phyloP scores from a whole-genome alignment of 2,888 invertebrate genomes.

The Melieria picta region DNA sequence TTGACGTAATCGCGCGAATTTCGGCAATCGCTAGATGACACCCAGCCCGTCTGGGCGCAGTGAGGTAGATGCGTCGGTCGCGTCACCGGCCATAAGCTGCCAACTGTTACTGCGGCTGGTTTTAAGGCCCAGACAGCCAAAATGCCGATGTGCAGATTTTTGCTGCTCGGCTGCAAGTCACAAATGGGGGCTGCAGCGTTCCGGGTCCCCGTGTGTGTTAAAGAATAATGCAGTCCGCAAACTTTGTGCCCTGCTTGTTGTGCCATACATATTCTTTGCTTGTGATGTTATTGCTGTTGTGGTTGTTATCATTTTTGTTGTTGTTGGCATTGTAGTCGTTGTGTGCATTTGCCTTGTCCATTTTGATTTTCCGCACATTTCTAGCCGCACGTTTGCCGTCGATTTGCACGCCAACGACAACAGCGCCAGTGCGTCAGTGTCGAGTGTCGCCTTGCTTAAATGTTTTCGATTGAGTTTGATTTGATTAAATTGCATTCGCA shows the following conservation, averaged over 20 bases:
- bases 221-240: too few species aligned
- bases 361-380: not conserved
- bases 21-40: too few species aligned
- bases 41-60: too few species aligned
- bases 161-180: too few species aligned
- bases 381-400: conserved; percentile 14
- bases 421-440: not conserved
- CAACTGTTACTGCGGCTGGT: too few species aligned
- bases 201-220: too few species aligned
- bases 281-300: conserved; percentile 19
- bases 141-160: too few species aligned
- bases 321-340: not conserved
- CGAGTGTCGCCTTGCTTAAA: not conserved
- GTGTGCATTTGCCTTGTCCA: not conserved
- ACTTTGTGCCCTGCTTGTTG: too few species aligned
- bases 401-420: not conserved
- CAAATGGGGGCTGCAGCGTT: too few species aligned
- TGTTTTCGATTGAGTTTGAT: conserved; percentile 14
- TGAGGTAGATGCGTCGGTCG: too few species aligned
- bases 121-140: too few species aligned
- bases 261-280: not conserved
- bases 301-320: conserved; percentile 7
- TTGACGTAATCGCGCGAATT: conserved; percentile 44
- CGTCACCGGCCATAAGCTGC: too few species aligned
- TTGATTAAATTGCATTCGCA: conserved; percentile 26